phyloP scores from a whole-genome alignment of 2,113 vertebrate species.

The Coryphaenoides rupestris region DNA sequence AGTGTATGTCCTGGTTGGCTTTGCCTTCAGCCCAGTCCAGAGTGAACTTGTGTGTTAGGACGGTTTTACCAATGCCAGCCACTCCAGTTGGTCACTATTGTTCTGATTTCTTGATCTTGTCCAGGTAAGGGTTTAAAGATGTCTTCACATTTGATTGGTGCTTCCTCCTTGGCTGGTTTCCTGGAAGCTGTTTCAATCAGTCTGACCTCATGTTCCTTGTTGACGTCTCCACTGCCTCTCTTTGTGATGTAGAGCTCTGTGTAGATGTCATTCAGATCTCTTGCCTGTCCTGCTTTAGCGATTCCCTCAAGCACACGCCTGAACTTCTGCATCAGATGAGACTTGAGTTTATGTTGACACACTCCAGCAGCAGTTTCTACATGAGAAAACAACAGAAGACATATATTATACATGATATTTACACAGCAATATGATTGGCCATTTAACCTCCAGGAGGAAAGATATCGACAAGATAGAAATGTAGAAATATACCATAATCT shows the following conservation, averaged over 20 bases:
- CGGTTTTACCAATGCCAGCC: too few relatives aligned
- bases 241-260: conserved; percentile 32
- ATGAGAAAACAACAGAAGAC: too few relatives aligned
- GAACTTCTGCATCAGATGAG: not conserved
- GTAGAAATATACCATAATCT: too few relatives aligned
- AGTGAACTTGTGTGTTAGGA: too few relatives aligned
- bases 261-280: conserved; percentile 1
- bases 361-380: too few relatives aligned
- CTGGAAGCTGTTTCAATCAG: conserved; percentile 12
- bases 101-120: not conserved
- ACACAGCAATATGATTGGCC: too few relatives aligned
- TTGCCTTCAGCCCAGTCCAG: too few relatives aligned
- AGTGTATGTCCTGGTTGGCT: too few relatives aligned
- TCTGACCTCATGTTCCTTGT: conserved; percentile 17
- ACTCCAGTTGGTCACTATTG: too few relatives aligned
- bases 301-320: not conserved
- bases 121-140: conserved; percentile 1
- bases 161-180: conserved; percentile 6
- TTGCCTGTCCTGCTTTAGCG: not conserved
- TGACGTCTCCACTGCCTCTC: not conserved
- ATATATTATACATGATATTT: too few relatives aligned
- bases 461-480: too few relatives aligned
- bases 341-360: not conserved
- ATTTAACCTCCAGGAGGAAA: too few relatives aligned
- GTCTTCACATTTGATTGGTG: not conserved